Evolutionary conservation across 1,140 invertebrate genomes (phyloP).

Genomic region (Camponotus vicinus): DNA sequence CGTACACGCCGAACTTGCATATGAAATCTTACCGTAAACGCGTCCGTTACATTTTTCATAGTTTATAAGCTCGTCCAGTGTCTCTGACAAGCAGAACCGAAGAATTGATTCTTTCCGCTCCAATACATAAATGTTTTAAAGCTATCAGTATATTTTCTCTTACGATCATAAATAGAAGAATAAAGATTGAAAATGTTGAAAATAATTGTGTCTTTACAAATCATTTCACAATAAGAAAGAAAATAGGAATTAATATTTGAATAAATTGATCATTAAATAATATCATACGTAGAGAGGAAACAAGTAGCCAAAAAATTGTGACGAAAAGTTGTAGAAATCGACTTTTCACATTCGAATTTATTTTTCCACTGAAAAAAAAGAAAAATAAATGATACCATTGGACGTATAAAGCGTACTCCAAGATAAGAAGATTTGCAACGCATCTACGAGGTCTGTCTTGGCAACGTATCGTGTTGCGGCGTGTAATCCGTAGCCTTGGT

Average conservation of each 20-base stretch:
- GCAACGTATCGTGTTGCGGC: constrained; percentile 69
- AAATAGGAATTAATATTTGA: not conserved
- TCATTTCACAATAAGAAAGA: not conserved
- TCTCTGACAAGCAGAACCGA: not conserved
- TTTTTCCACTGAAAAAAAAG: not conserved
- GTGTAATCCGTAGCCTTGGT: constrained; percentile 78
- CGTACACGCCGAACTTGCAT: not conserved
- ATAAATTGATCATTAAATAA: not conserved
- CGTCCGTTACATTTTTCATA: constrained; percentile 29
- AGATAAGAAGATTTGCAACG: constrained; percentile 47
- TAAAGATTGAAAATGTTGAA: not conserved
- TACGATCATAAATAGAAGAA: not conserved
- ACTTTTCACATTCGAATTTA: constrained; percentile 5
- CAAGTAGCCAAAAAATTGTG: not conserved
- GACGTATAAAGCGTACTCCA: not conserved
- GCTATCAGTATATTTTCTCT: not conserved
- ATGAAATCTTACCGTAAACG: constrained; percentile 26
- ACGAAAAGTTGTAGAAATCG: not conserved
- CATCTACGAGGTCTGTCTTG: constrained; percentile 57
- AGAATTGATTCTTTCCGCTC: constrained; percentile 8
- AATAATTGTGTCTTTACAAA: not conserved
- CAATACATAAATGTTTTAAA: not conserved
- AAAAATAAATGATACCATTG: not conserved
- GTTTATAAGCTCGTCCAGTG: constrained; percentile 18
- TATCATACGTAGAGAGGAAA: not conserved